Conservation (phyloP, 1,140 invertebrate species). For the Hirudo medicinalis region DNA sequence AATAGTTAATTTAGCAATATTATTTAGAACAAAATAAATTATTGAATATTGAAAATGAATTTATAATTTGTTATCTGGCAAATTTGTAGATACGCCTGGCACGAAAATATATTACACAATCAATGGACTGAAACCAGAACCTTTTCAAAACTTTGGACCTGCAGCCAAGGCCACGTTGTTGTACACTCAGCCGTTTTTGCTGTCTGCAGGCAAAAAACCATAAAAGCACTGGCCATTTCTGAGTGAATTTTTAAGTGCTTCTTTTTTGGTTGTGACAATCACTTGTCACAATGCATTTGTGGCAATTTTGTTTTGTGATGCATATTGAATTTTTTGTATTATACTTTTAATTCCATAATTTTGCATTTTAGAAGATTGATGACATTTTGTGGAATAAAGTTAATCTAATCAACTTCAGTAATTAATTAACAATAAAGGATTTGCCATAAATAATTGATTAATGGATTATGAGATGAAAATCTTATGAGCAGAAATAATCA, state of each 20-base stretch:
- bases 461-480: background rate
- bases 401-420: no score
- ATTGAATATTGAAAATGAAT: background rate
- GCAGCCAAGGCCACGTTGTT: slow-evolving; percentile 34
- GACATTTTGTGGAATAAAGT: no score
- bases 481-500: slow-evolving; percentile 33
- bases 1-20: background rate
- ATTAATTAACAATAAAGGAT: no score
- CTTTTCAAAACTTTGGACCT: slow-evolving; percentile 33
- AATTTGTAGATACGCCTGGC: slow-evolving; percentile 26
- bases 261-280: slow-evolving; percentile 13
- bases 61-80: background rate
- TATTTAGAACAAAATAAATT: background rate
- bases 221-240: slow-evolving; percentile 39
- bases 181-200: slow-evolving; percentile 38
- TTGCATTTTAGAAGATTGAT: no score
- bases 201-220: slow-evolving; percentile 38
- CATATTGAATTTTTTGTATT: no score
- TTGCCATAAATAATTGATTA: no score
- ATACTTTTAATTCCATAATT: no score
- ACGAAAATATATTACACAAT: slow-evolving; percentile 40
- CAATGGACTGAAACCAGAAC: slow-evolving; percentile 41
- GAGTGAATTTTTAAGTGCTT: slow-evolving; percentile 28
- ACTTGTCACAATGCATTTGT: no score
- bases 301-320: background rate